Evolutionary conservation across 2,797 vertebrate genomes (phyloP).

Genomic region (Danio jaintianensis): DNA sequence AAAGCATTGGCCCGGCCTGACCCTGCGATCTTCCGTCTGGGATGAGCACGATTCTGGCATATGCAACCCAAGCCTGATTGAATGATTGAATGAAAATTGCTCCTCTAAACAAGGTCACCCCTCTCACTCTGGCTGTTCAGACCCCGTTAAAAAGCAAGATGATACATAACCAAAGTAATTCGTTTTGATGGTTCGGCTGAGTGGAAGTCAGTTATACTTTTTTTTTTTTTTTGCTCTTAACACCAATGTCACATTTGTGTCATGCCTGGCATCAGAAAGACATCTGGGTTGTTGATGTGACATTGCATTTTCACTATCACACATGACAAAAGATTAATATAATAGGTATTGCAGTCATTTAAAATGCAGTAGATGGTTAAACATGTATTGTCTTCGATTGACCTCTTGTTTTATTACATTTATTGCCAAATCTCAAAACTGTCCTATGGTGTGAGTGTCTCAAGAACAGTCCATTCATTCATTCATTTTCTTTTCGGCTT

Average conservation of each 20-base stretch:
- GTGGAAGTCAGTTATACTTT: slow-evolving; percentile 1
- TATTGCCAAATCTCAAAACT: no score
- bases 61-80: slow-evolving; percentile 46
- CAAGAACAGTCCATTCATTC: no score
- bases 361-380: no score
- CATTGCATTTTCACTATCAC: no score
- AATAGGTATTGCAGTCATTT: no score
- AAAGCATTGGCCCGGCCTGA: slow-evolving; percentile 26
- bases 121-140: slow-evolving; percentile 65
- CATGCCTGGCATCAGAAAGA: slow-evolving; percentile 59
- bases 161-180: slow-evolving; percentile 74
- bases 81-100: slow-evolving; percentile 55
- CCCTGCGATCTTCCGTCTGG: slow-evolving; percentile 37
- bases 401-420: no score
- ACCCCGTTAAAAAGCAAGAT: slow-evolving; percentile 68
- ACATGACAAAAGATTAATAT: background rate
- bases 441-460: no score
- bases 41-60: slow-evolving; percentile 11
- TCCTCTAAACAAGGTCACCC: slow-evolving; percentile 70
- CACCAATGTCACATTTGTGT: slow-evolving; percentile 70
- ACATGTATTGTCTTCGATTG: no score
- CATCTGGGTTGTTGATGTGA: slow-evolving; percentile 48
- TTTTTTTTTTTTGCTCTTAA: slow-evolving; percentile 67
- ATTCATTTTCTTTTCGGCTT: no score
- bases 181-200: slow-evolving; percentile 69